A percentile compares a stretch with the other conserved stretches of the same genome.
Evolutionary conservation across 2,797 vertebrate genomes (phyloP).

Genomic region (Siniperca undulata): DNA sequence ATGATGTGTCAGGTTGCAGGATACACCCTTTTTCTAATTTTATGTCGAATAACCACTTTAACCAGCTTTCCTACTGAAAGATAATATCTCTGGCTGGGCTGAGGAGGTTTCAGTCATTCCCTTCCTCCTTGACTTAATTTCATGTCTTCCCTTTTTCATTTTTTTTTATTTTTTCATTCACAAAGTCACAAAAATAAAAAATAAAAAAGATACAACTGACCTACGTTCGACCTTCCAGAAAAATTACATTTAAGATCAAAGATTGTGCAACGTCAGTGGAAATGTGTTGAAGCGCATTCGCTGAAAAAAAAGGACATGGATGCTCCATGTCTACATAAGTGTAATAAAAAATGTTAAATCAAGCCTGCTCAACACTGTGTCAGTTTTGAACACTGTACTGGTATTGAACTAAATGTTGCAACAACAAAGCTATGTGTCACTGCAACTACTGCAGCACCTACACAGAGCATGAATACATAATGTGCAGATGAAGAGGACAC

Average conservation of each 20-base stretch:
- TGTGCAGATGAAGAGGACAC: constrained; percentile 27
- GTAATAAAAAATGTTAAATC: neutral
- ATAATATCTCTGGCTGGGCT: constrained; percentile 7
- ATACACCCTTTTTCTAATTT: constrained; percentile 72
- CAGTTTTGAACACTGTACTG: neutral
- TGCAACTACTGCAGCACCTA: constrained; percentile 7
- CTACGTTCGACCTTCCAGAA: constrained; percentile 4
- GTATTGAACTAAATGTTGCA: constrained; percentile 25
- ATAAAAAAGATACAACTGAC: neutral
- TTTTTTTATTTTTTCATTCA: constrained; percentile 8
- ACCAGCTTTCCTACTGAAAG: constrained; percentile 48
- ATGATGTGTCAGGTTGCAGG: constrained; percentile 73
- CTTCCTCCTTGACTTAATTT: constrained; percentile 48
- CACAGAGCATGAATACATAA: constrained; percentile 30
- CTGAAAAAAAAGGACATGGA: neutral
- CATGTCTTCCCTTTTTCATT: constrained; percentile 5
- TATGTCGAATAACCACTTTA: constrained; percentile 42
- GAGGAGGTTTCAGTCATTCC: constrained; percentile 47
- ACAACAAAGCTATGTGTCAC: neutral
- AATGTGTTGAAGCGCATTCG: neutral
- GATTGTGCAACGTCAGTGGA: neutral
- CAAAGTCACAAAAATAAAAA: neutral
- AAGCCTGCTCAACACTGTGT: neutral
- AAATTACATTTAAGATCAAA: constrained; percentile 9
- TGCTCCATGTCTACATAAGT: neutral